Percentiles rank a stretch among this genome's conserved stretches.
Evolutionary conservation across 2,888 invertebrate genomes (phyloP).

Genomic region (Antitype chi): DNA sequence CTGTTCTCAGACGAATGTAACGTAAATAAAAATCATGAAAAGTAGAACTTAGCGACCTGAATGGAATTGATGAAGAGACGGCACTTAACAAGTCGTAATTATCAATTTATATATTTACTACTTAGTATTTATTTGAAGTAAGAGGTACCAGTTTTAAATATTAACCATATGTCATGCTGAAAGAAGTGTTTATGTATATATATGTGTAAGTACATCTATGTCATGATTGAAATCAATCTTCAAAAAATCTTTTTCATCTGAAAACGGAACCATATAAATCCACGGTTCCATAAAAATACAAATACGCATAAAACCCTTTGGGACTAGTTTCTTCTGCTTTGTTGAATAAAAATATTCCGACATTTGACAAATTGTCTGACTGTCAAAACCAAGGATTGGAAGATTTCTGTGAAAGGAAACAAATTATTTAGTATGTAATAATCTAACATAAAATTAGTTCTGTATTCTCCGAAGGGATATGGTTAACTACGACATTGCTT

Average conservation of each 20-base stretch:
- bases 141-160: not conserved
- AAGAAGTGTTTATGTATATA: not conserved
- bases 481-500: not conserved
- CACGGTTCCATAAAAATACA: not conserved
- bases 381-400: constrained; percentile 9
- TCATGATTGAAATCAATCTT: not conserved
- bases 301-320: constrained; percentile 14
- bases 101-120: not conserved
- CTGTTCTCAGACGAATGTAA: not conserved
- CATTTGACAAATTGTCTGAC: constrained; percentile 28
- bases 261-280: constrained; percentile 7
- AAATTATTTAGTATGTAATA: constrained; percentile 24
- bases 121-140: not conserved
- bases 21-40: not conserved
- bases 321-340: constrained; percentile 11
- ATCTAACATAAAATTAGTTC: not conserved
- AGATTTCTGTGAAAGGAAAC: constrained; percentile 10
- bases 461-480: not conserved
- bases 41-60: not conserved
- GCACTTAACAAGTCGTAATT: not conserved
- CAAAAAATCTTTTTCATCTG: not conserved
- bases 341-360: constrained; percentile 24
- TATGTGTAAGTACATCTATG: not conserved
- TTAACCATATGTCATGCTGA: not conserved
- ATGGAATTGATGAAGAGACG: not conserved